Conservation (phyloP, 2,888 invertebrate genomes). For the Atherix ibis region DNA sequence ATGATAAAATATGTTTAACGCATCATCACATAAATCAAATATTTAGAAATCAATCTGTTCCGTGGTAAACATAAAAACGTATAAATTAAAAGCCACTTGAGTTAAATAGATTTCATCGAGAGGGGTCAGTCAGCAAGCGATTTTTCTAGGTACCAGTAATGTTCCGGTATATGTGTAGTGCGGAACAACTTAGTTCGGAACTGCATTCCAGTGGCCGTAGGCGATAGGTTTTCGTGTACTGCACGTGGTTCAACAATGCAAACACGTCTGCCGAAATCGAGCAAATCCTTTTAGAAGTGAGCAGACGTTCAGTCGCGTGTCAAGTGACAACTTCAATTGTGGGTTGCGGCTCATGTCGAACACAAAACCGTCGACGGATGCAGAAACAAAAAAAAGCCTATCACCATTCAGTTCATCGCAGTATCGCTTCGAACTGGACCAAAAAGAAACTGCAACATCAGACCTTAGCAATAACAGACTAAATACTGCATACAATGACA, state of each 20-base stretch:
- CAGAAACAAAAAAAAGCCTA: constrained; percentile 10
- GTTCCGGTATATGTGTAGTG: too few relatives aligned
- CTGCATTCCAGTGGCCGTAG: constrained; percentile 6
- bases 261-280: constrained; percentile 8
- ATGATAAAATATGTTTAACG: constrained; percentile 3
- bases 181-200: too few relatives aligned
- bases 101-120: constrained; percentile 8
- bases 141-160: too few relatives aligned
- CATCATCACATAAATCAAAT: constrained; percentile 13
- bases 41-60: constrained; percentile 16
- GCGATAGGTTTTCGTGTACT: constrained; percentile 4
- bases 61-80: constrained; percentile 7
- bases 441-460: too few relatives aligned
- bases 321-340: constrained; percentile 16
- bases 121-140: not conserved
- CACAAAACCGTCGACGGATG: constrained; percentile 10
- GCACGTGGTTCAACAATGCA: constrained; percentile 11
- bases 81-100: constrained; percentile 10
- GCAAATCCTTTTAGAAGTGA: constrained; percentile 8
- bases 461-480: constrained; percentile 6
- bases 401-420: too few relatives aligned
- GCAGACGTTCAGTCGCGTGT: constrained; percentile 13
- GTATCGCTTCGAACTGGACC: too few relatives aligned
- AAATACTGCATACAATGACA: constrained; percentile 7
- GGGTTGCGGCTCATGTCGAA: constrained; percentile 15